Base-by-base conservation (phyloP, 92 coral and sea anemone species). In the Micromussa lordhowensis region DNA sequence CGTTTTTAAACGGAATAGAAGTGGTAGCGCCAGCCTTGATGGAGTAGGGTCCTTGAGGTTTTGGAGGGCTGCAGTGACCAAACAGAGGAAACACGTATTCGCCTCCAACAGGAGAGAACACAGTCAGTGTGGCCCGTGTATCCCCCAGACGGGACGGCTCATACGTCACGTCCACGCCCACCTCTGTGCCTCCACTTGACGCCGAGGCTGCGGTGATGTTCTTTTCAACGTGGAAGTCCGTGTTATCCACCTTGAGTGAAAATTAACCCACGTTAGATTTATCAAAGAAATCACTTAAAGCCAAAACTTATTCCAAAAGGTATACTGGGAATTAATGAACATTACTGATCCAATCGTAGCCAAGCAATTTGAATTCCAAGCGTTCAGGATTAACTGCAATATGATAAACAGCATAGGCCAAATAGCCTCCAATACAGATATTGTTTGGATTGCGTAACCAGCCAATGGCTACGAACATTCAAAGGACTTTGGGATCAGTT, bases 181-280 rank as follows among this genome's bases (percentile, higher is more conserved):
- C 99, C 71, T 97, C 99, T 55, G 96, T 96, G 13, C 99, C 99
- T 68, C 99, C 99, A 92, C 99, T 97, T 57, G 99, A 96, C 21
- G 99, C 99, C n/a, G 99, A 97, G 78, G 99, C 99, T 58, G 99
- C 99, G 2, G 99, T 97, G 82, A 97, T 96, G 76, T 91, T 91
- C 81, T 94, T 96, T 88, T 97, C 99, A 0, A 97, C 99, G 71
- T 97, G 99, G 87, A 97, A 97, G 87, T 97, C 99, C 15, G 85
- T 90, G 94, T 84, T 97, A 88, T 97, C 99, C 70, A 96, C 98
- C 99, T 97, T 59, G 5, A 86, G 86, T 5, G 66, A 84, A 68
- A 71, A 44, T 28, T 8, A 75, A 38, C 72, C n/a, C 18, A 2
- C 17, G 71, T 87, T 15, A 87, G 53, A 16, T 15, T 13, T 7